A percentile compares a stretch with the other conserved stretches of the same genome.
Conservation (phyloP, 1,140 invertebrate genomes). For the Calliphora vicina region DNA sequence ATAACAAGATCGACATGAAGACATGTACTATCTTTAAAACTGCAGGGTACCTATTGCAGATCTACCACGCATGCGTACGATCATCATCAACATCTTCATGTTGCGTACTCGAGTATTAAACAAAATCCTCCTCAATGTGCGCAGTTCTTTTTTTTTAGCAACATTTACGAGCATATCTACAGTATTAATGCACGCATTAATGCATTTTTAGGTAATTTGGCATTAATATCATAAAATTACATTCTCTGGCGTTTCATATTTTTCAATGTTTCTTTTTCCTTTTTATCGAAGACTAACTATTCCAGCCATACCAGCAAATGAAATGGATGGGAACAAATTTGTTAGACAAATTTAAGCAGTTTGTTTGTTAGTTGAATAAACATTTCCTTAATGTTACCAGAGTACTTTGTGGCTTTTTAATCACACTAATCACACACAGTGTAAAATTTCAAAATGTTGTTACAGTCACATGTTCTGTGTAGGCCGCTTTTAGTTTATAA, state of each 20-base stretch:
- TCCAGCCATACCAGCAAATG: too few relatives aligned
- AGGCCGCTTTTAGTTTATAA: not conserved
- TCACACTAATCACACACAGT: not conserved
- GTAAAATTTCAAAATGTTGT: conserved; percentile 2
- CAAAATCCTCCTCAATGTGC: not conserved
- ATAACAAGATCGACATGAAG: too few relatives aligned
- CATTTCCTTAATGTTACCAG: conserved; percentile 9
- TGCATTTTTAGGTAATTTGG: conserved; percentile 21
- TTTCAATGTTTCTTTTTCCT: not conserved
- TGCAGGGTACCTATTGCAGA: too few relatives aligned
- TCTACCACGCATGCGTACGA: not conserved
- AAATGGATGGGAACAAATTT: not conserved
- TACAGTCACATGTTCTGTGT: not conserved
- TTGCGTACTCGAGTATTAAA: not conserved
- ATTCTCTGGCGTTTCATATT: not conserved
- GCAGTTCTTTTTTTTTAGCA: not conserved
- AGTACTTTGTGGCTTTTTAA: not conserved
- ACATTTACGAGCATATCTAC: not conserved
- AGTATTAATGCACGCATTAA: conserved; percentile 21
- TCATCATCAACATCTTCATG: not conserved
- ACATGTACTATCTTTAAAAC: too few relatives aligned
- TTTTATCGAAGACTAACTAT: not conserved
- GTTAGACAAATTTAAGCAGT: not conserved
- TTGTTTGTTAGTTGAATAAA: not conserved
- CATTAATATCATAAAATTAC: conserved; percentile 28